A percentile compares a stretch with the other conserved stretches of the same genome.
These are phyloP conservation scores for Ceratotherium simum DNA, from an alignment of 2,113 vertebrate genomes.

Conservation along the genomic window DNA sequence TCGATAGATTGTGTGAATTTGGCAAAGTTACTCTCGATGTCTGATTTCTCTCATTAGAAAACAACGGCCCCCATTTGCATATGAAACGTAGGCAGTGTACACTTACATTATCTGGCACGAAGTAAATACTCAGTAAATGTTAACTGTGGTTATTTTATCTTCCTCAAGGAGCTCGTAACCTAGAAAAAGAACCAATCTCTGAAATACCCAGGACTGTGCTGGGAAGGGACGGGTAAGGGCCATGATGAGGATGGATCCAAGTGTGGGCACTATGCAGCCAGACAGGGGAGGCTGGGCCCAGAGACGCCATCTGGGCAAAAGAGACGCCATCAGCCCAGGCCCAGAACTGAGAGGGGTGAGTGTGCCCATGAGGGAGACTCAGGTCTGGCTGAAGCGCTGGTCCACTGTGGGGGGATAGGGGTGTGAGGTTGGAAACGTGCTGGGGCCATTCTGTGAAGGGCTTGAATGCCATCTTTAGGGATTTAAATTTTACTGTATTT, in stretches of 20 bases:
- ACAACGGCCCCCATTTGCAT: neutral
- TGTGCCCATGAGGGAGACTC: rapidly evolving
- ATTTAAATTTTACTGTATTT: slow-evolving; percentile 20
- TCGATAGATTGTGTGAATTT: neutral
- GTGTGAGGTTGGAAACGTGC: neutral
- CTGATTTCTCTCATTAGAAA: neutral
- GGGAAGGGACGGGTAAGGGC: neutral
- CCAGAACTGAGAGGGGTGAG: neutral
- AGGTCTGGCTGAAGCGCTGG: neutral
- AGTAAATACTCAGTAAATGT: neutral
- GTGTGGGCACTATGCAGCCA: neutral
- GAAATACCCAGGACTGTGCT: neutral
- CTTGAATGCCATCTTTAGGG: neutral
- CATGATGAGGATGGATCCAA: neutral
- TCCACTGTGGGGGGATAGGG: rapidly evolving
- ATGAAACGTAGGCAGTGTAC: neutral
- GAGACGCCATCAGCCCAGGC: neutral
- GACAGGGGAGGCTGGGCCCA: neutral
- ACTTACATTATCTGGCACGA: neutral
- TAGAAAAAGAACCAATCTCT: neutral
- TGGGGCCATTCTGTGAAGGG: neutral
- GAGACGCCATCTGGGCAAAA: neutral
- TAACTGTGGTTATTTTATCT: neutral
- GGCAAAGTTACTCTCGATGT: neutral
- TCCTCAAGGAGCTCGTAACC: neutral